phyloP scores from a whole-genome alignment of 2,888 invertebrate genomes.

The Epinotia nisella region DNA sequence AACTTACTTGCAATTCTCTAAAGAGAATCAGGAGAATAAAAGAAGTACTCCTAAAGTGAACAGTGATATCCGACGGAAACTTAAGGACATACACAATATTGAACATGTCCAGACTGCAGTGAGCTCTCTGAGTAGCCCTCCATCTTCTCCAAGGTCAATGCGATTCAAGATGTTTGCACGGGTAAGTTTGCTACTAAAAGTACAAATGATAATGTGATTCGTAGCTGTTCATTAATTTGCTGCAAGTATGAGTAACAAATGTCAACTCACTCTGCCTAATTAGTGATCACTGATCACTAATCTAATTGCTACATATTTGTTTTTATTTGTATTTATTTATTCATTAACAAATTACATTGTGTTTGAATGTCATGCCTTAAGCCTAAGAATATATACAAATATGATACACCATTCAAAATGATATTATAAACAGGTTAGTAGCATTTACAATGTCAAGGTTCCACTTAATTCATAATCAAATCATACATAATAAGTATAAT shows the following conservation, averaged over 20 bases:
- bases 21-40: conserved; percentile 72
- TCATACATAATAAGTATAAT: too few relatives aligned
- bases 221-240: too few relatives aligned
- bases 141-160: conserved; percentile 72
- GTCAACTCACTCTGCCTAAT: too few relatives aligned
- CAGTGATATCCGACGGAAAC: conserved; percentile 54
- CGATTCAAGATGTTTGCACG: conserved; percentile 73
- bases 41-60: conserved; percentile 55
- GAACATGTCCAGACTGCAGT: conserved; percentile 51
- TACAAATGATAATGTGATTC: background rate
- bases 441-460: too few relatives aligned
- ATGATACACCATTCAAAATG: too few relatives aligned
- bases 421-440: too few relatives aligned
- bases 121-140: conserved; percentile 55
- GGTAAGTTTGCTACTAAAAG: conserved; percentile 56
- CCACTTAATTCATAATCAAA: too few relatives aligned
- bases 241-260: too few relatives aligned
- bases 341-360: too few relatives aligned
- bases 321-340: too few relatives aligned
- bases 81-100: conserved; percentile 73
- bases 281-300: background rate
- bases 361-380: too few relatives aligned
- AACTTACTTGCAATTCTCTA: conserved; percentile 62
- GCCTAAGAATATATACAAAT: too few relatives aligned
- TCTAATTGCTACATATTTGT: background rate